Base-by-base conservation (phyloP, 2,797 vertebrate species). In the Gorsachius magnificus region DNA sequence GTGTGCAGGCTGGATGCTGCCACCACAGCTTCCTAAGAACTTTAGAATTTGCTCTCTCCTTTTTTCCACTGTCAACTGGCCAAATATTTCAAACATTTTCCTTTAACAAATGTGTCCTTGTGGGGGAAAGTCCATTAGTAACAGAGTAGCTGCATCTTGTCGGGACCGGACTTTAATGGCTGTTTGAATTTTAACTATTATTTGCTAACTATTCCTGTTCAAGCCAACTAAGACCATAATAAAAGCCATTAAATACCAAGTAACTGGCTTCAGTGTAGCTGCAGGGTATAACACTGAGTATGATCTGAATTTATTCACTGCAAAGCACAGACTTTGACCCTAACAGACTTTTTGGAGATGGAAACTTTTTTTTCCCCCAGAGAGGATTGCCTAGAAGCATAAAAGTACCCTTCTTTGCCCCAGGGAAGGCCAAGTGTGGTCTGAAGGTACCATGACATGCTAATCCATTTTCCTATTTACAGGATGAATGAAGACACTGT, bases 121-220 rank as follows among this genome's bases (percentile, higher is more conserved):
- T 87, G 90, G 87, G 83, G 86, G 71, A 96, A 96, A 96, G 92
- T 96, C 94, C 96, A 95, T 93, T 94, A 93, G 86, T 83, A 95
- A 92, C 93, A 81, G 88, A 90, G 95, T 85, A 88, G 90, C 91
- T 96, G 87, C 92, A 76, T 97, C 96, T 96, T 96, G 96, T 95
- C 95, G 87, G 75, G 96, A 95, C 90, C 95, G 94, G 94, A 90
- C 90, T 95, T 97, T 94, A 97, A 96, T 69, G 94, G 89, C 87
- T 95, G 96, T 97, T 97, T 97, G 96, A 97, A 97, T 97, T 96
- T 97, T 97, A 97, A 97, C 96, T 97, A 90, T 91, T 95, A 84
- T 96, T 97, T 97, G 91, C 95, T 91, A 48, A 92, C 91, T 94
- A 76, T 95, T 97, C 91, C 95, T 96, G 94, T 90, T 76, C 85